Evolutionary conservation across 37 sponge, comb jelly and placozoan genomes (phyloP), one percentile per base, ranked within the genome.

Genomic region (Bolinopsis microptera): DNA sequence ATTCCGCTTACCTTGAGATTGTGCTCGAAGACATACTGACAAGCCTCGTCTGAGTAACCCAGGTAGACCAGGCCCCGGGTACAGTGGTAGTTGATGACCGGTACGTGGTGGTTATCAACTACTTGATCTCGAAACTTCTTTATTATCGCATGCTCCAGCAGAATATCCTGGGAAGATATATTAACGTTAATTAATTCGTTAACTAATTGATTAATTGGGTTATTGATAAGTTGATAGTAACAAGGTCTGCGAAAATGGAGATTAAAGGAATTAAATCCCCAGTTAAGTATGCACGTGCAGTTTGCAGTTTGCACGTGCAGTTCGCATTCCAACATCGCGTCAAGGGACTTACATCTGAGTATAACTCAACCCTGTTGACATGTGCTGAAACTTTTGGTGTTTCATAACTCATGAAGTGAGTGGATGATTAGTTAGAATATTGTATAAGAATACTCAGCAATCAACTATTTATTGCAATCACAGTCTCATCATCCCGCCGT

Each of bases 61-160:
- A 86, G 90, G 61, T 86, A 86, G 48, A 86, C 90, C 41, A 86
- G 90, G 21, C 90, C 90, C 1, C 90, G 90, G 1, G 90, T 33
- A 86, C 61, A 39, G 61, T 86, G 90, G 61, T 86, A 86, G 75
- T 28, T 30, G 13, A n/a, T 23, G 3, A 72, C 75, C n/a, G 90
- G n/a, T 0, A 38, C n/a, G 0, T 8, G 38, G 21, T 35, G 16
- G 61, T 38, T 41, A n/a, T 86, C 61, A 30, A 18, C 24, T 21
- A 86, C 30, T 22, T 36, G n/a, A 9, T 86, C 35, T 28, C 35
- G 90, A 39, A 86, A 86, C 90, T 86, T 86, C 61, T 22, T 86
- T 0, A 41, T 39, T 28, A 86, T 39, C 38, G 22, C 90, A 0
- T 41, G 23, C 90, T 39, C 90, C 30, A 41, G 61, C 36, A 86